Base-by-base conservation (phyloP, 2,113 vertebrate species). In the Sinocyclocheilus grahami region DNA sequence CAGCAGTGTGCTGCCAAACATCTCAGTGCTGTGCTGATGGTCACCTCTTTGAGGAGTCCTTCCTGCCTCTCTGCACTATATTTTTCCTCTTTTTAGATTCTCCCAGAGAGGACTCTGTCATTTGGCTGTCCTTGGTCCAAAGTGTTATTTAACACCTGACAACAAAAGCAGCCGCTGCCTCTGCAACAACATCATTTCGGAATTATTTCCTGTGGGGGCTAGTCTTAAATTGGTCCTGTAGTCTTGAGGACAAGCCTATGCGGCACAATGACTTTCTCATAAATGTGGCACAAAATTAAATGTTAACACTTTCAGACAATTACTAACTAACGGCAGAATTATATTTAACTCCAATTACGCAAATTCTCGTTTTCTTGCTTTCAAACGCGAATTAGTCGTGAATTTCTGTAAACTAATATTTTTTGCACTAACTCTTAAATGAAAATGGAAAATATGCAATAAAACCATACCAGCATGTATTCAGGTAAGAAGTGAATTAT, bases 101-200 rank as follows among this genome's bases (percentile, higher is more conserved):
- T 94, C 91, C 85, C 92, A 91, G 91, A 91, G 91, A 92, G 91
- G 91, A 94, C 92, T 93, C 93, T 93, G 93, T 95, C 92, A 94
- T 95, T 95, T 94, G 91, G 90, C 93, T 93, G 92, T 94, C 93
- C 91, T 92, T 92, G 92, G 90, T 93, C 92, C 90, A 94, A 94
- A 94, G 93, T 95, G 93, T 94, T 94, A 93, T 94, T 95, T 95
- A 95, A 95, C 94, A 94, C 92, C 90, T 93, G 95, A 92, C 92
- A 93, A 83, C 86, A 91, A 90, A 93, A 91, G 89, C 92, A 87
- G 85, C 91, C 84, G 85, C 87, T 67, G 83, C 86, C 92, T 93
- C 92, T 92, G 89, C 89, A 90, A 91, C 81, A 87, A 91, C 89
- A 90, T 91, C 30, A 58, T 93, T 91, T 88, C 77, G 39, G 85